Evolutionary conservation across 92 coral and sea anemone species (phyloP).

Genomic region (Epizoanthus ramosus): DNA sequence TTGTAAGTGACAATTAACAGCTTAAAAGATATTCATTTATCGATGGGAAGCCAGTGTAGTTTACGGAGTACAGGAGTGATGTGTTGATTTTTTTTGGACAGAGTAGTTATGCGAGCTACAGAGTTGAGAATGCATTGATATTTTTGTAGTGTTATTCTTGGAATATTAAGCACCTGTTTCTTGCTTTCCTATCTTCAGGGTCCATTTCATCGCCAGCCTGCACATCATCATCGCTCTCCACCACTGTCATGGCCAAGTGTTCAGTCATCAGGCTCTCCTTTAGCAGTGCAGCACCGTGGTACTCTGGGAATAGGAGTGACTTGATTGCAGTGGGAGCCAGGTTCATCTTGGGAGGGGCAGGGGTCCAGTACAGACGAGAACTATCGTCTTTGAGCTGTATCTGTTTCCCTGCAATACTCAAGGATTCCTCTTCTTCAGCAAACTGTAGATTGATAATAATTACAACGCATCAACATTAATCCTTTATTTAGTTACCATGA

Average conservation of each 20-base stretch:
- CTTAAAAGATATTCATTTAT: too few species aligned
- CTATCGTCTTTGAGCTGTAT: constrained; percentile 87
- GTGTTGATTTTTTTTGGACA: too few species aligned
- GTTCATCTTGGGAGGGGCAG: constrained; percentile 98
- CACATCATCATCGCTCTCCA: constrained; percentile 71
- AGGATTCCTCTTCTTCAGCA: constrained; percentile 59
- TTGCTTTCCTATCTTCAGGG: constrained; percentile 59
- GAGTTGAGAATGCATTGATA: too few species aligned
- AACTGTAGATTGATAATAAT: constrained; percentile 51
- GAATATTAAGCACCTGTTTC: constrained; percentile 63
- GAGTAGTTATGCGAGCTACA: too few species aligned
- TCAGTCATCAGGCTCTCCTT: constrained; percentile 86
- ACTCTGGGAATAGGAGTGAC: constrained; percentile 84
- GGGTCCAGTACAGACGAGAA: constrained; percentile 98
- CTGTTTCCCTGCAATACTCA: constrained; percentile 74
- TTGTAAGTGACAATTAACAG: too few species aligned
- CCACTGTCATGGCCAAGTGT: constrained; percentile 58
- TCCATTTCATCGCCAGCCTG: constrained; percentile 61
- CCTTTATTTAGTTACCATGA: too few species aligned
- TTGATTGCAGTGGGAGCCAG: constrained; percentile 80
- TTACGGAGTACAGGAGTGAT: too few species aligned
- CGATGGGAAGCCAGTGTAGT: too few species aligned
- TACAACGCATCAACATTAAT: not conserved
- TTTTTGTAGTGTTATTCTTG: too few species aligned
- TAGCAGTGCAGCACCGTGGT: constrained; percentile 82